These are phyloP conservation scores for Andrena marginata DNA, from an alignment of 2,888 invertebrate genomes.

Conservation along the genomic window DNA sequence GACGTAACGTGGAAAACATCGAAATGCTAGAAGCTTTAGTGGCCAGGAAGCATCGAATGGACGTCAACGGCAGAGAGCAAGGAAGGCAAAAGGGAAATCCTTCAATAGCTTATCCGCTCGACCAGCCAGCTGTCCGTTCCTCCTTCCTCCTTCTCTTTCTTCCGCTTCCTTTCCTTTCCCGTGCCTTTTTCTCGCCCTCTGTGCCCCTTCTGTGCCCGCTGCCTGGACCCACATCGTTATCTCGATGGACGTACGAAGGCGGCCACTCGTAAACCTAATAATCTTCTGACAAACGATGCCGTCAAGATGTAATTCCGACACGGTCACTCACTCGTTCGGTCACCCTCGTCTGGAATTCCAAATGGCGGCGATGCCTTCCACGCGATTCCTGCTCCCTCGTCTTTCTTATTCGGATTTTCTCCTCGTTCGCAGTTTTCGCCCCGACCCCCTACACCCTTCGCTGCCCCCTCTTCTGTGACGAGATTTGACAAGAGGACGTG, in stretches of 20 bases:
- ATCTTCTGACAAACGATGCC: conserved; percentile 83
- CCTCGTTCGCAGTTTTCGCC: conserved; percentile 69
- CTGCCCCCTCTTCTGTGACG: conserved; percentile 57
- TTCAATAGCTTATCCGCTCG: conserved; percentile 77
- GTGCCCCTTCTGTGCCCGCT: conserved; percentile 30
- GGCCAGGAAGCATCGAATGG: conserved; percentile 65
- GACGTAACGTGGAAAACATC: conserved; percentile 39
- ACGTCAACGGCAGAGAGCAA: conserved; percentile 67
- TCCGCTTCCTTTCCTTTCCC: conserved; percentile 34
- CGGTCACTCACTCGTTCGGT: conserved; percentile 62
- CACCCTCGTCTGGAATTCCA: conserved; percentile 75
- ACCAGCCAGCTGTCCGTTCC: conserved; percentile 66
- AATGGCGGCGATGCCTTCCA: conserved; percentile 68
- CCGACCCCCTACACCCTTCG: conserved; percentile 23
- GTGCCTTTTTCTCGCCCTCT: conserved; percentile 29
- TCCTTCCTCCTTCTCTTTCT: conserved; percentile 31
- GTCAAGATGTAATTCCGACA: conserved; percentile 83
- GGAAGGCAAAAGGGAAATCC: conserved; percentile 70
- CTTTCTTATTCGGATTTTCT: conserved; percentile 70
- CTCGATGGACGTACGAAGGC: conserved; percentile 76
- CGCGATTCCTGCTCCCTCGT: conserved; percentile 42
- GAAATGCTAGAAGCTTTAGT: conserved; percentile 61
- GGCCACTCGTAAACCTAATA: conserved; percentile 83
- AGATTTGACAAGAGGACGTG: conserved; percentile 79
- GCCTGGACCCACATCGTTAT: conserved; percentile 62